Percentiles rank a stretch among this genome's conserved stretches.
Evolutionary conservation across 2,888 invertebrate species (phyloP).

Genomic region (Mesorhabditis sp.): DNA sequence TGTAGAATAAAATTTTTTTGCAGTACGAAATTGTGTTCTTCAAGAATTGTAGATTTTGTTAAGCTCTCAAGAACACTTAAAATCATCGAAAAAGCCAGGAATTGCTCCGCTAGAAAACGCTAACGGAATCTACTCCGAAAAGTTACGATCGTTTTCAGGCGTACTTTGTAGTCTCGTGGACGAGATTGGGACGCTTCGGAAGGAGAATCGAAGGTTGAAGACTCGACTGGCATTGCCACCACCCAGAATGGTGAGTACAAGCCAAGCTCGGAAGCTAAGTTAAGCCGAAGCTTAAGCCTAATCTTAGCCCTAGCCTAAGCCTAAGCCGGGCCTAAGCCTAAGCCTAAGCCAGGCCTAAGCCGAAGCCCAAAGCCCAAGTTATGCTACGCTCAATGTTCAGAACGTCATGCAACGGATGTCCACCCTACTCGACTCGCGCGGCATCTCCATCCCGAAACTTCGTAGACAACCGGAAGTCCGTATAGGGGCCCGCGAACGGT

Average conservation of each 20-base stretch:
- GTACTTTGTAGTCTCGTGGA: slow-evolving; percentile 53
- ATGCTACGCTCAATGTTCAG: slow-evolving; percentile 13
- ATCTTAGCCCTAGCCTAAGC: too few species aligned
- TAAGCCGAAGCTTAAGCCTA: too few species aligned
- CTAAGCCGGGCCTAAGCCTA: too few species aligned
- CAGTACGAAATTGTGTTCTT: too few species aligned
- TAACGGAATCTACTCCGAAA: neutral
- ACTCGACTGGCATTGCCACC: slow-evolving; percentile 34
- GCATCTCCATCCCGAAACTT: slow-evolving; percentile 26
- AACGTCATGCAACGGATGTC: slow-evolving; percentile 40
- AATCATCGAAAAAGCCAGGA: slow-evolving; percentile 11
- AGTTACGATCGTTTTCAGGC: slow-evolving; percentile 31
- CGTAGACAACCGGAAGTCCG: slow-evolving; percentile 32
- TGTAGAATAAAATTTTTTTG: too few species aligned
- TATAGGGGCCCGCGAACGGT: slow-evolving; percentile 47
- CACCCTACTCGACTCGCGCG: slow-evolving; percentile 31
- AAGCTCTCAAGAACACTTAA: neutral
- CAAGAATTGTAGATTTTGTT: neutral
- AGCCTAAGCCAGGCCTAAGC: too few species aligned
- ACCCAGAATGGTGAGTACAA: slow-evolving; percentile 7
- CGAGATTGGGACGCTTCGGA: slow-evolving; percentile 51
- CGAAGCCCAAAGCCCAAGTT: too few species aligned
- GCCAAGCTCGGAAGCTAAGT: too few species aligned
- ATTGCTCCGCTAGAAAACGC: slow-evolving; percentile 20
- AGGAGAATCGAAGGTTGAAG: slow-evolving; percentile 48